Evolutionary conservation across 2,113 vertebrate genomes (phyloP).

Genomic region (Hypanus sabinus): DNA sequence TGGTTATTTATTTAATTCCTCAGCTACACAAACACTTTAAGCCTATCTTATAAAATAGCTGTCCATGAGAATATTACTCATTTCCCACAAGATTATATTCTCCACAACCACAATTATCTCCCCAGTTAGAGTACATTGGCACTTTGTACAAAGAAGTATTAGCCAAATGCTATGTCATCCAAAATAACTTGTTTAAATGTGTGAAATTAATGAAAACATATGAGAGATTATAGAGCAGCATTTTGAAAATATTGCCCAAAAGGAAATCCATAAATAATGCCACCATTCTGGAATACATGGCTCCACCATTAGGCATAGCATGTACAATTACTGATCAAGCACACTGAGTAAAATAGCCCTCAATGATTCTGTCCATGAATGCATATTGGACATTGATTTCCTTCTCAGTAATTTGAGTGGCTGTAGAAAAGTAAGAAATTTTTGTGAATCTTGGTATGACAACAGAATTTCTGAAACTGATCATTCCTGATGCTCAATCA

Average conservation of each 20-base stretch:
- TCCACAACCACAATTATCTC: not conserved
- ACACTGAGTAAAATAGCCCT: not conserved
- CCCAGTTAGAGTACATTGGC: not conserved
- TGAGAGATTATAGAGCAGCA: not conserved
- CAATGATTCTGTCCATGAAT: not conserved
- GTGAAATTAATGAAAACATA: not conserved
- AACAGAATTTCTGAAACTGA: not conserved
- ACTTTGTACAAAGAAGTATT: not conserved
- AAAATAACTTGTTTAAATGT: not conserved
- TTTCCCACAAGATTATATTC: not conserved
- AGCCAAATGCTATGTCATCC: not conserved
- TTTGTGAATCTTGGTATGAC: not conserved
- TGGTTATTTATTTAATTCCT: not conserved
- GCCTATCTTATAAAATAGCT: not conserved
- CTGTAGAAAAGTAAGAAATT: not conserved
- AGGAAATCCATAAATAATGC: not conserved
- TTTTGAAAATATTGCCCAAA: not conserved
- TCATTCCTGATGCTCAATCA: too few relatives aligned
- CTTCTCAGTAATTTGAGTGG: not conserved
- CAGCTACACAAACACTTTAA: not conserved
- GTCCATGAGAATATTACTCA: not conserved
- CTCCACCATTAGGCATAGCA: not conserved
- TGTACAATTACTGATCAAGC: not conserved
- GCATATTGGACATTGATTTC: not conserved
- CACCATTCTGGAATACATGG: not conserved